These are phyloP conservation scores for Phymanthus crucifer DNA, from an alignment of 92 coral and sea anemone species.

Conservation along the genomic window DNA sequence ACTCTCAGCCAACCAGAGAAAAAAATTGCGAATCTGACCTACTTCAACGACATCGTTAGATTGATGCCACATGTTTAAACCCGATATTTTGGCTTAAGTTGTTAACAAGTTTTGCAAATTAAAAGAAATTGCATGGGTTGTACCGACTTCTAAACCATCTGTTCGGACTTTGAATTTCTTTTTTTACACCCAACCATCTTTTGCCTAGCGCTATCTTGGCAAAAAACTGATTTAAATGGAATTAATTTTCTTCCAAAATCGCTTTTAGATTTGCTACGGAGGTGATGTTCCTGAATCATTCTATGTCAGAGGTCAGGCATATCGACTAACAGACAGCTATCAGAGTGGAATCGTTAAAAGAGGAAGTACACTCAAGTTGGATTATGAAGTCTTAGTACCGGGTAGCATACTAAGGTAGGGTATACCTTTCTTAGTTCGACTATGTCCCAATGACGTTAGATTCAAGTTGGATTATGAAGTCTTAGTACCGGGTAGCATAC, in stretches of 20 bases:
- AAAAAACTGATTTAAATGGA: not conserved
- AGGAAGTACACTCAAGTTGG: slow-evolving; percentile 73
- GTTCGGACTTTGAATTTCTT: not conserved
- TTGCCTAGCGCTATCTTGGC: not conserved
- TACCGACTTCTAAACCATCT: too few species aligned
- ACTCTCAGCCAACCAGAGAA: too few species aligned
- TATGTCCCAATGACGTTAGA: slow-evolving; percentile 17
- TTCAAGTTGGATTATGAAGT: slow-evolving; percentile 67
- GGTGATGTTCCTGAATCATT: slow-evolving; percentile 74
- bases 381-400: slow-evolving; percentile 64
- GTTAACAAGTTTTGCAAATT: too few species aligned
- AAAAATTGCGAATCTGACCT: too few species aligned
- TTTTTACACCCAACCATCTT: not conserved
- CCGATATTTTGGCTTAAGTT: too few species aligned
- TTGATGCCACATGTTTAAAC: too few species aligned
- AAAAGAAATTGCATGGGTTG: too few species aligned
- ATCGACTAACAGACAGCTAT: slow-evolving; percentile 47
- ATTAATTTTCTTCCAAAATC: not conserved
- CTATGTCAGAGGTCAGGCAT: slow-evolving; percentile 38
- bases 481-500: slow-evolving; percentile 2
- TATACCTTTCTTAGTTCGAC: too few species aligned
- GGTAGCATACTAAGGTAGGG: slow-evolving; percentile 68
- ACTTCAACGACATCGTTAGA: too few species aligned
- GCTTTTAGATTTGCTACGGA: slow-evolving; percentile 71
- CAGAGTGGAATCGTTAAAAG: slow-evolving; percentile 64